Base-by-base conservation (phyloP, 2,113 vertebrate genomes). In the Lipophrys pholis region DNA sequence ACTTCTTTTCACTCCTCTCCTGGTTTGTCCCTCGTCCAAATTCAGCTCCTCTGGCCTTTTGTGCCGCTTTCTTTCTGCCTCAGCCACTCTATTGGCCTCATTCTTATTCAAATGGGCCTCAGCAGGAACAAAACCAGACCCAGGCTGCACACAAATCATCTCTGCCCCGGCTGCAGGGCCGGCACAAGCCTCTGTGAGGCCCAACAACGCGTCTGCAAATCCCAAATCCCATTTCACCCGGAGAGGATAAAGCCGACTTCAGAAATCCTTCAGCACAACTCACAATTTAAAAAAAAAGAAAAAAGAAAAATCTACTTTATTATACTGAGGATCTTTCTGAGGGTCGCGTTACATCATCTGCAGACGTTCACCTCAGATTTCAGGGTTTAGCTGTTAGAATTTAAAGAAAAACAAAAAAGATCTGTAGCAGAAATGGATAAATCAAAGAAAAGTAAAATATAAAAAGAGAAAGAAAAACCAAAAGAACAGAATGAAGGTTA, bases 91-190 rank as follows among this genome's bases (percentile, higher is more conserved):
- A 92, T 93, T 94, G 94, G 94, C 92, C 94, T 95, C 97, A 95
- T 97, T 96, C 95, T 97, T 95, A 97, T 98, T 98, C 97, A 97
- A 96, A 97, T 97, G 94, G 39, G 88, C 93, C 96, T 71, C 97
- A 96, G 97, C 96, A 76, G 95, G 97, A 96, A 95, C 94, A 96
- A 95, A 92, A 95, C 80, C 95, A 93, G 75, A 94, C 41, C 94
- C 94, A 93, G 95, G 93, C 94, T 94, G 80, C 77, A 78, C 85
- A 88, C 88, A 85, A 86, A 89, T 90, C 82, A 79, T 77, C 60
- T 61, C 21, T n/a, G 63, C 60, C 66, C 12, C 11, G 73, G 73
- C 82, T 65, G 67, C 84, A 87, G 78, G 80, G 83, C 74, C 80
- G 76, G 74, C 76, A 74, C 82, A 73, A 79, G 80, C 79, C 76